phyloP scores from a whole-genome alignment of 1,140 invertebrate species.

The Manduca sexta region DNA sequence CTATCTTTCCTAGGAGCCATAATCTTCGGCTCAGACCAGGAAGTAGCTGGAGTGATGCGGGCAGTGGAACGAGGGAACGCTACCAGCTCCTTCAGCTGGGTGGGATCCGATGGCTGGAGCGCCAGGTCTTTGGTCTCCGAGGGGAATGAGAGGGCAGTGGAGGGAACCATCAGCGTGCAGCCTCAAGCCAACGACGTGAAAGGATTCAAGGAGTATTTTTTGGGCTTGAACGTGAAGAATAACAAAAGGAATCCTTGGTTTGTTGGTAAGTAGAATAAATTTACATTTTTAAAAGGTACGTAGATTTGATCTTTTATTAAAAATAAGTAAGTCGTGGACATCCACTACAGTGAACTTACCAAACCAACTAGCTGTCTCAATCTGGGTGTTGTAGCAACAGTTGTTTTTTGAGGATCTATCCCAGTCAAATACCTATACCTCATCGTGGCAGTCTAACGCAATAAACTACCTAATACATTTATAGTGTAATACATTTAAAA shows the following conservation, averaged over 20 bases:
- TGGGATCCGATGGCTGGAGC: slow-evolving; percentile 95
- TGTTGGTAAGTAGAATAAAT: slow-evolving; percentile 79
- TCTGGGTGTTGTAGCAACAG: no score
- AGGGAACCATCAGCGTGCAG: slow-evolving; percentile 93
- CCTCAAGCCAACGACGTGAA: slow-evolving; percentile 90
- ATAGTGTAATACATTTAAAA: no score
- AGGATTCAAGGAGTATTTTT: slow-evolving; percentile 93
- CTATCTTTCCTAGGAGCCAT: slow-evolving; percentile 86
- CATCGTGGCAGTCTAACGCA: no score
- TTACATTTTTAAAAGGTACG: no score
- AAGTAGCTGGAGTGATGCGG: slow-evolving; percentile 94
- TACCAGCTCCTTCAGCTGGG: slow-evolving; percentile 95
- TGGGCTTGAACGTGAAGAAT: slow-evolving; percentile 87
- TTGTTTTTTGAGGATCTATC: no score
- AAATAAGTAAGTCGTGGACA: no score
- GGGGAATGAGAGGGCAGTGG: slow-evolving; percentile 90
- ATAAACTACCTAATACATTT: no score
- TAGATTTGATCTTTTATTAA: no score
- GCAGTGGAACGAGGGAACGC: slow-evolving; percentile 90
- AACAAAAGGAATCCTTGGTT: slow-evolving; percentile 95
- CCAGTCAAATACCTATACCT: no score
- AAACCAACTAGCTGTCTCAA: no score
- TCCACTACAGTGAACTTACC: no score
- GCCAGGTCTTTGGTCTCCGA: slow-evolving; percentile 89
- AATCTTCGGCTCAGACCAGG: slow-evolving; percentile 96